phyloP scores from a whole-genome alignment of 2,113 vertebrate species.

The Microcebus jonahi region DNA sequence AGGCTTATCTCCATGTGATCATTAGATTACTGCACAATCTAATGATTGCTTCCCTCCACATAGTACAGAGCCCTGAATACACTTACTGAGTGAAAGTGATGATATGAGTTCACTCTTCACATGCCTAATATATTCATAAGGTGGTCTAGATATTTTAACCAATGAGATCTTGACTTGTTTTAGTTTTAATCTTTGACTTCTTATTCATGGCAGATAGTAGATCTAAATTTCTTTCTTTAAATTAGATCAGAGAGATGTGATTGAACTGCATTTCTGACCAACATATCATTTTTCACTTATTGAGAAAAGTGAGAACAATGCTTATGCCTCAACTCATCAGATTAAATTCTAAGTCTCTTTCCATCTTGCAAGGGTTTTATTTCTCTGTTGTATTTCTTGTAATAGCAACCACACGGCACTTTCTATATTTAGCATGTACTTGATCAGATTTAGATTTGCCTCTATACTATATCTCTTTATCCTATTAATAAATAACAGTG shows the following conservation, averaged over 20 bases:
- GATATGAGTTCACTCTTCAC: background rate
- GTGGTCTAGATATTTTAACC: background rate
- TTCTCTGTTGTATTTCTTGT: background rate
- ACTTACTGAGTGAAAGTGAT: background rate
- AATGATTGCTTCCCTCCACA: background rate
- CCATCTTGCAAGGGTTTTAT: background rate
- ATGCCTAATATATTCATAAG: background rate
- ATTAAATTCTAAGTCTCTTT: background rate
- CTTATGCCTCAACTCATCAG: background rate
- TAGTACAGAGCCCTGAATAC: background rate
- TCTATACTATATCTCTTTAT: background rate
- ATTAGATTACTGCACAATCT: background rate
- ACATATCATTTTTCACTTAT: background rate
- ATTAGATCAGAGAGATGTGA: conserved; percentile 22
- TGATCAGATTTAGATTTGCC: background rate
- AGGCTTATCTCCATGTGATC: background rate
- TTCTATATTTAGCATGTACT: background rate
- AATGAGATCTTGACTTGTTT: conserved; percentile 21
- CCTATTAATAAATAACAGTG: background rate
- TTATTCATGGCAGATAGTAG: background rate
- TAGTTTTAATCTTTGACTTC: background rate
- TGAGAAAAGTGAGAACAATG: background rate
- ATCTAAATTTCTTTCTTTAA: conserved; percentile 13
- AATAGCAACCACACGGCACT: background rate
- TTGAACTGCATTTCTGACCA: background rate